Base-by-base conservation (phyloP, 2,797 vertebrate species). In the Aratinga solstitialis region DNA sequence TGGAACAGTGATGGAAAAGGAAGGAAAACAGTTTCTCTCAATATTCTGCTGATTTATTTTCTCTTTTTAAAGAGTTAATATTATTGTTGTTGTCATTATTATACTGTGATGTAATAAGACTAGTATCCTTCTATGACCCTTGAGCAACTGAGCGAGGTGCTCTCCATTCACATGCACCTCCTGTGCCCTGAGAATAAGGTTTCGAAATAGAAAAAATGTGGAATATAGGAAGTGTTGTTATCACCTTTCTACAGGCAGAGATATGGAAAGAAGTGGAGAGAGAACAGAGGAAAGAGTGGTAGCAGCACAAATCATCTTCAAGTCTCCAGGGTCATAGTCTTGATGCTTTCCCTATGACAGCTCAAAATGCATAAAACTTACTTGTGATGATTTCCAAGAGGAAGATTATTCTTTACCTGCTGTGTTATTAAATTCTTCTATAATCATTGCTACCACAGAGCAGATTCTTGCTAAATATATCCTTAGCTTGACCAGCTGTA, bases 351-450 rank as follows among this genome's bases (percentile, higher is more conserved):
- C 43, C 30, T 38, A 0, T 18, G 63, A 51, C 77, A 59, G 43
- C 53, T 89, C 47, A 90, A 82, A 59, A 75, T 2, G 58, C 78
- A 69, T 47, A 66, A 81, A 87, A 81, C 69, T 47, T 76, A 9
- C 50, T 79, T n/a, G 87, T 18, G 66, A 38, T 76, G 73, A 51
- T 69, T 93, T 88, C 80, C 38, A 76, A 4, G 83, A 91, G 45
- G 32, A 65, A n/a, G 85, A 94, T 91, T 89, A 92, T 87, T 93
- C 59, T 76, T 93, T 61, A 95, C 88, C 88, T 90, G 76, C 48
- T 56, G 63, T 79, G 63, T 76, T 76, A 94, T 87, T 92, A 94
- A 96, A 89, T 76, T 61, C 36, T 92, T 67, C 77, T 59, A 11
- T 73, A 90, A 95, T 84, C 80, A 61, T 69, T 22, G 4, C 59